phyloP scores from a whole-genome alignment of 2,113 vertebrate genomes.

The Xyliphius kryptos region DNA sequence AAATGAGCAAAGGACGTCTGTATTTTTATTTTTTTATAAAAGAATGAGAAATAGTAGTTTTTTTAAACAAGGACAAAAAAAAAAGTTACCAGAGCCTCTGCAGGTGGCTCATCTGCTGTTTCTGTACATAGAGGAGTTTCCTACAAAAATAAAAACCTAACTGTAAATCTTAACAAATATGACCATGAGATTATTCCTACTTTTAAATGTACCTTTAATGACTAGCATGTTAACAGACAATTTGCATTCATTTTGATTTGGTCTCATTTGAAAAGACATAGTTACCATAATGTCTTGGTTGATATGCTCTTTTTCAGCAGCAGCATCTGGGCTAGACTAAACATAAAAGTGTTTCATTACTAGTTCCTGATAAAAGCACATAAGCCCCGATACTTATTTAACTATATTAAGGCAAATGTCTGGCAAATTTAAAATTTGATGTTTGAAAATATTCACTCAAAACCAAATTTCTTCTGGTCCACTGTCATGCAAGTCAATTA shows the following conservation, averaged over 20 bases:
- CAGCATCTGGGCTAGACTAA: constrained; percentile 47
- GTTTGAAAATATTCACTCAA: too few relatives aligned
- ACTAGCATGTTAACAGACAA: background rate
- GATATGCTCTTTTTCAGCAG: constrained; percentile 47
- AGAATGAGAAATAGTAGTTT: background rate
- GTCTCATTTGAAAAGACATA: constrained; percentile 41
- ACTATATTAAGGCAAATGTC: background rate
- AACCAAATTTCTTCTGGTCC: too few relatives aligned
- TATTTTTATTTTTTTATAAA: too few relatives aligned
- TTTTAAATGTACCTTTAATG: background rate
- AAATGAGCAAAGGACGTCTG: too few relatives aligned
- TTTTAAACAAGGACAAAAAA: background rate
- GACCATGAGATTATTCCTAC: background rate
- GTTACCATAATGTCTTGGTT: constrained; percentile 54
- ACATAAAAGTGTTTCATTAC: constrained; percentile 18
- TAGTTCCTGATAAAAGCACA: background rate
- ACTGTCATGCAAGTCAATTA: too few relatives aligned
- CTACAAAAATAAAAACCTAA: constrained; percentile 33
- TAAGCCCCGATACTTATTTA: background rate
- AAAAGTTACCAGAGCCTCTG: constrained; percentile 46
- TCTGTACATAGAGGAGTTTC: constrained; percentile 38
- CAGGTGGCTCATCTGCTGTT: constrained; percentile 36
- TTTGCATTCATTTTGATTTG: constrained; percentile 19
- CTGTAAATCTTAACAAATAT: background rate
- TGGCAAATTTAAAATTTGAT: too few relatives aligned